A percentile compares a stretch with the other conserved stretches of the same genome.
phyloP scores from a whole-genome alignment of 2,888 invertebrate species.

The Ormyrus thymus region DNA sequence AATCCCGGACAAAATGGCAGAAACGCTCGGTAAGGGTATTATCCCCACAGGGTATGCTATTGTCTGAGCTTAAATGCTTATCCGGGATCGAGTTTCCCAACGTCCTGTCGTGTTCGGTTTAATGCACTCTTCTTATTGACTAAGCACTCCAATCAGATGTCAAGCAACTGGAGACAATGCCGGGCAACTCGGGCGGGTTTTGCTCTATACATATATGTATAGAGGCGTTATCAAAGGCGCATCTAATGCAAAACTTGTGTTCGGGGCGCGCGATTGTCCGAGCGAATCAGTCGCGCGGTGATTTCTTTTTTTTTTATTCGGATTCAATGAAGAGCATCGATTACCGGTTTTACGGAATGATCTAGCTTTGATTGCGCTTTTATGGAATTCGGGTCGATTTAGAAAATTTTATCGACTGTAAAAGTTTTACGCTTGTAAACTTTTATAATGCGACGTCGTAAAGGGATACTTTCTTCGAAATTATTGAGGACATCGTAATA shows the following conservation, averaged over 20 bases:
- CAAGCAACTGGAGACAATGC: slow-evolving; percentile 30
- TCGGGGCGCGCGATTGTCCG: too few relatives aligned
- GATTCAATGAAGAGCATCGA: too few relatives aligned
- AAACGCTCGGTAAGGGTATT: slow-evolving; percentile 23
- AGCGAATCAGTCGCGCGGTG: too few relatives aligned
- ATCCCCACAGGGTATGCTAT: background rate
- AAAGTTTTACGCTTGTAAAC: too few relatives aligned
- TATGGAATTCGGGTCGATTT: too few relatives aligned
- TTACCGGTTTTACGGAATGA: background rate
- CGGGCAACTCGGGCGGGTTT: background rate
- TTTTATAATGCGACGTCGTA: too few relatives aligned
- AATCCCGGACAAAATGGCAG: background rate
- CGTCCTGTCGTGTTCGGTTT: background rate
- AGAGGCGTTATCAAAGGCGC: background rate
- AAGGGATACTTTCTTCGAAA: too few relatives aligned
- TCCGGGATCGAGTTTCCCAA: slow-evolving; percentile 29
- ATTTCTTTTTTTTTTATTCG: too few relatives aligned
- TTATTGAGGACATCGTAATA: too few relatives aligned
- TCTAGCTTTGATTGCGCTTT: background rate
- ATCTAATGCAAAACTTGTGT: background rate
- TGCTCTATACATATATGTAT: too few relatives aligned
- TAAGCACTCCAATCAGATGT: slow-evolving; percentile 39
- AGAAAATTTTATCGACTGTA: too few relatives aligned
- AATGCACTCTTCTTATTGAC: slow-evolving; percentile 38
- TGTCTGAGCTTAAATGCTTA: background rate